phyloP scores from a whole-genome alignment of 2,113 vertebrate genomes.

The Melierax canorus region DNA sequence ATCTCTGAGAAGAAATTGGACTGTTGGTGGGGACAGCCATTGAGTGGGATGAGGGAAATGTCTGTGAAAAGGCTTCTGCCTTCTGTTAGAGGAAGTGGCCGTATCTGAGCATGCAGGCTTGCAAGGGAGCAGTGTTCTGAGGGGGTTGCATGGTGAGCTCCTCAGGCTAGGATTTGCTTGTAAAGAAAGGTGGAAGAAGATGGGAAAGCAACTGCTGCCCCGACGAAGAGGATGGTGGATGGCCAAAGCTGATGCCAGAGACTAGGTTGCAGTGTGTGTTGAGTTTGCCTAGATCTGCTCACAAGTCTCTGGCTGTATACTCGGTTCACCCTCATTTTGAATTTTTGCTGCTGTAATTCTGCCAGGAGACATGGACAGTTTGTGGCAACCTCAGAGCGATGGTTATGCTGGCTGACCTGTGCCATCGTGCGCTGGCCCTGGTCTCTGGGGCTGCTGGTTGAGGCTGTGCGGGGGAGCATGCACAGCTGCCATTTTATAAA shows the following conservation, averaged over 20 bases:
- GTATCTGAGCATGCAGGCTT: background rate
- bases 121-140: background rate
- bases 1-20: background rate
- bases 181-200: background rate
- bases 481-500: slow-evolving; percentile 2
- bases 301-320: background rate
- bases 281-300: background rate
- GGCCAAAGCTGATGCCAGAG: background rate
- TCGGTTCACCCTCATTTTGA: background rate
- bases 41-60: background rate
- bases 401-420: background rate
- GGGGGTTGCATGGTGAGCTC: background rate
- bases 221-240: background rate
- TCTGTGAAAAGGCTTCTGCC: background rate
- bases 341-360: background rate
- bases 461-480: background rate
- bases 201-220: background rate
- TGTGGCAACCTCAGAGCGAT: background rate
- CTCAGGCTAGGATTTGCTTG: background rate
- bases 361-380: background rate
- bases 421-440: fast-evolving
- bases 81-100: background rate
- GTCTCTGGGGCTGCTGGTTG: background rate
- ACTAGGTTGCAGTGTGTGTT: background rate
- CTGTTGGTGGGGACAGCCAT: background rate